Base-by-base conservation (phyloP, 2,888 invertebrate genomes). In the Sesia bembeciformis region DNA sequence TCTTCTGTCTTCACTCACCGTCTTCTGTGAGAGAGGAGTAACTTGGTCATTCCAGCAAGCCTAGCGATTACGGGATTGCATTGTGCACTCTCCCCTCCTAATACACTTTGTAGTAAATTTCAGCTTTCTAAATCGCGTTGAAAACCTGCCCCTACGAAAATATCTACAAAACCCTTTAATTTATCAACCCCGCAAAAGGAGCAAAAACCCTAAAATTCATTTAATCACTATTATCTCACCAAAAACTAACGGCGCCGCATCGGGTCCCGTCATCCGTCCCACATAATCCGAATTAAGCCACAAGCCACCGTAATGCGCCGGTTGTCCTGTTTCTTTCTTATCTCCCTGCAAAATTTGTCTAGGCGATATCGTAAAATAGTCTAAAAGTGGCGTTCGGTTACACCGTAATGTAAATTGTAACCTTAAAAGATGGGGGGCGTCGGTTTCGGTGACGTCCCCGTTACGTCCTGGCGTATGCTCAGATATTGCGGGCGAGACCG, bases 271-370 rank as follows among this genome's bases (percentile, higher is more conserved):
- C 78, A 72, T 78, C 75, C 74, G 78, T 82, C 69, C 68, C 68
- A 66, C 64, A 68, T 84, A 81, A 84, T 81, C 84, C 85, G 74
- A 72, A 75, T 81, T 82, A 84, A 75, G 72, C 81, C 78, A 63
- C 76, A 72, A 78, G 78, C 77, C 69, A 57, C 73, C 65, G 71
- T 83, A 81, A 83, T 81, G 70, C 78, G 72, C 74, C 81, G 72
- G 72, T 75, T 78, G 80, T 84, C 75, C 78, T 80, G 78, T 78
- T 84, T 85, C 85, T 88, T 88, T 87, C 88, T 86, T 88, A 88
- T 88, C 88, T 84, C 65, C 58, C 68, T 66, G 74, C 76, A 78
- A 85, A 88, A 89, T 88, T 88, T 87, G 86, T 89, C 86, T 86
- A 85, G 85, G 87, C 82, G 78, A 81, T 75, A 77, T 79, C 76